Evolutionary conservation across 2,888 invertebrate genomes (phyloP), one percentile per base, ranked within the genome.

Genomic region (Seladonia tumulorum): DNA sequence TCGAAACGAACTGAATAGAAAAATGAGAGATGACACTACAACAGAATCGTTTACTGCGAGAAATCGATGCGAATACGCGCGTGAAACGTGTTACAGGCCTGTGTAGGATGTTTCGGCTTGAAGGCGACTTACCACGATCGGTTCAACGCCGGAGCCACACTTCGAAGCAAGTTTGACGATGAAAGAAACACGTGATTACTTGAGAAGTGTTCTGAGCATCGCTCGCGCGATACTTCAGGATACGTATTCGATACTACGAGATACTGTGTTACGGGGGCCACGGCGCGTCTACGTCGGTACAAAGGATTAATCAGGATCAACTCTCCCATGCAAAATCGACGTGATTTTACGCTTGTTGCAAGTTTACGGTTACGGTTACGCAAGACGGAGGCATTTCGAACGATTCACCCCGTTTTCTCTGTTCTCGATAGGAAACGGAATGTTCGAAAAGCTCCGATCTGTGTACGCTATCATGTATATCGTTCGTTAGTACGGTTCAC

Each of bases 101-200:
- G 86, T 83, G 68, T 68, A 80, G 47, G 47, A 76, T 68, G 70
- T 81, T 86, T 88, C 79, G 88, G 89, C 88, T 87, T 83, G 87
- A 88, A 92, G 93, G 94, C 95, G 96, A 98, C 98, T 98, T 98
- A 98, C 98, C 97, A 98, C 98, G 96, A 98, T 98, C 95, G 98
- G 98, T 97, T 98, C 98, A 96, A 98, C 98, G 97, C 98, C 96
- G 90, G 93, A 90, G 92, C 94, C 94, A 93, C 93, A 93, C 95
- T 95, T 95, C 93, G 93, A 93, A 94, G 94, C 94, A 94, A 95
- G 94, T 94, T 93, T 94, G 92, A 92, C 92, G 93, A 94, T 93
- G 92, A 93, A 94, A 94, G 93, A 93, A 92, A 94, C 93, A 94
- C 92, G 93, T 94, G 90, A 94, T 95, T 95, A 94, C 94, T 94